Conservation (phyloP, 2,113 vertebrate genomes). For the Gnathonemus longibarbis region DNA sequence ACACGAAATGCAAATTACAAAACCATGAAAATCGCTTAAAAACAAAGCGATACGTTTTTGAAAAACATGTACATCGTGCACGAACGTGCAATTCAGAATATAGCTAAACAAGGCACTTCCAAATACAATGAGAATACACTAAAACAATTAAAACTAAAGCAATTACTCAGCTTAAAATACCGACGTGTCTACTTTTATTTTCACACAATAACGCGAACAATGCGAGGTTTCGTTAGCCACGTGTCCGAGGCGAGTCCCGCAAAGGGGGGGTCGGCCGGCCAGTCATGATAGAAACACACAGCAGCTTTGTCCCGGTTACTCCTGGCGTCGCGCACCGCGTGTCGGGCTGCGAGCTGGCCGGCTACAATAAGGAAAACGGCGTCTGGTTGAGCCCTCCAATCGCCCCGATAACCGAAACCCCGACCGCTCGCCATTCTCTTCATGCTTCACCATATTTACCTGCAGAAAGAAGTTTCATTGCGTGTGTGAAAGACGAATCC, state of each 20-base stretch:
- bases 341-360: background rate
- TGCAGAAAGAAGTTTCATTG: slow-evolving; percentile 84
- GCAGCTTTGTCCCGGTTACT: background rate
- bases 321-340: background rate
- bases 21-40: background rate
- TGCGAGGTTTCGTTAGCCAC: background rate
- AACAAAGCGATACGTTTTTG: background rate
- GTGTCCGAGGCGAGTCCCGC: background rate
- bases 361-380: background rate
- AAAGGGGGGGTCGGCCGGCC: background rate
- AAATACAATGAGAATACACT: background rate
- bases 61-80: background rate
- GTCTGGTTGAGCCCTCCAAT: background rate
- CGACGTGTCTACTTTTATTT: background rate
- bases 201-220: background rate
- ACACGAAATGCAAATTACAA: background rate
- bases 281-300: background rate
- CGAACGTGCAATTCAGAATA: background rate
- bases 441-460: slow-evolving; percentile 57
- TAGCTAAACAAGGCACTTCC: background rate
- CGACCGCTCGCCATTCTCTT: background rate
- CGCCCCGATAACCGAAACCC: background rate
- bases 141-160: background rate
- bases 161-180: background rate
- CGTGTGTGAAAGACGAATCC: slow-evolving; percentile 84